phyloP scores from a whole-genome alignment of 1,140 invertebrate species.

The Trachymyrmex cornetzi region DNA sequence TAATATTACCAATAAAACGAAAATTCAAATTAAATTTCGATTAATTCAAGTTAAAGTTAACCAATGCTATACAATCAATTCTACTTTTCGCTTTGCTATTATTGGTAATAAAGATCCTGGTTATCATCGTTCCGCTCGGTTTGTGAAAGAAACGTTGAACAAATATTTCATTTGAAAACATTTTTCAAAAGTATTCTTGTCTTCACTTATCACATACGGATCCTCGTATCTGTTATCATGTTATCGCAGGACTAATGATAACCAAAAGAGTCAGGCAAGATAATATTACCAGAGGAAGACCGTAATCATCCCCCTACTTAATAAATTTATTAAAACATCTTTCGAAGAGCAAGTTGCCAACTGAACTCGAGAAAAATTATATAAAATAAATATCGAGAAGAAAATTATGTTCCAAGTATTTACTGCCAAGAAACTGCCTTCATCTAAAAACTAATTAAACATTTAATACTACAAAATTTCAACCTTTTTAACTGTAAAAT shows the following conservation, averaged over 20 bases:
- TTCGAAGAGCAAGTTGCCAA: not conserved
- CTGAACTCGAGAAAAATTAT: not conserved
- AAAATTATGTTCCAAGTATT: not conserved
- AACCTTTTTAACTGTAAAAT: no score
- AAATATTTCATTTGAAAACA: not conserved
- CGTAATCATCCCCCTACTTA: not conserved
- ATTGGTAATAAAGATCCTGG: not conserved
- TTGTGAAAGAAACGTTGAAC: not conserved
- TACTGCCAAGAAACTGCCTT: not conserved
- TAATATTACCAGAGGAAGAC: constrained; percentile 42
- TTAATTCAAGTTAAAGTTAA: not conserved
- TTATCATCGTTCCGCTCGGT: not conserved
- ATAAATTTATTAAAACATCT: not conserved
- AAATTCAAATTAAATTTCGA: not conserved
- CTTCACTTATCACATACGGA: not conserved
- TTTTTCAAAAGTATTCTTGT: not conserved
- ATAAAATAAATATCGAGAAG: not conserved
- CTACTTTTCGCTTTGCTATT: not conserved
- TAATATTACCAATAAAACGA: not conserved
- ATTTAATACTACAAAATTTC: not conserved
- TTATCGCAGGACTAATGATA: constrained; percentile 23
- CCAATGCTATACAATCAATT: not conserved
- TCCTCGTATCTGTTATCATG: not conserved
- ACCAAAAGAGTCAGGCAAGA: not conserved
- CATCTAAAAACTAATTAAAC: not conserved